These are phyloP conservation scores for Neoaliturus tenellus DNA, from an alignment of 2,888 invertebrate species.

Conservation along the genomic window DNA sequence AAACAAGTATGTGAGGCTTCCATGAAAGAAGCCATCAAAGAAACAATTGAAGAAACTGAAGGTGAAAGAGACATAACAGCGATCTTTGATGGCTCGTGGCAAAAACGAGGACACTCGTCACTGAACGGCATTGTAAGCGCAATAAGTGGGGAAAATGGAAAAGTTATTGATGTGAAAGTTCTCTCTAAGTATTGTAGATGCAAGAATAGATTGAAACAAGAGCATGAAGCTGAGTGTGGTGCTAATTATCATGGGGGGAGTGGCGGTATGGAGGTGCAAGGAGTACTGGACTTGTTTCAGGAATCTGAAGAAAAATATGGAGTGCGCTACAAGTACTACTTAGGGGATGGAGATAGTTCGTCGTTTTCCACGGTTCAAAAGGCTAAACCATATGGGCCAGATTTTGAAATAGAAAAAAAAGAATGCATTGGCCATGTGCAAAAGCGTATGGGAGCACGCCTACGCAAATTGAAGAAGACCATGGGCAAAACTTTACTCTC, in stretches of 20 bases:
- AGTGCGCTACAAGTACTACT: conserved; percentile 44
- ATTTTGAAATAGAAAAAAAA: conserved; percentile 49
- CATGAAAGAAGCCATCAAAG: background rate
- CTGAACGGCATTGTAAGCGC: conserved; percentile 21
- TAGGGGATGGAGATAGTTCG: conserved; percentile 49
- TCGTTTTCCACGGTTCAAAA: conserved; percentile 46
- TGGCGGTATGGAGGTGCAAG: conserved; percentile 63
- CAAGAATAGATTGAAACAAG: background rate
- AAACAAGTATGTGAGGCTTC: background rate
- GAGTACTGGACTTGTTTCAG: conserved; percentile 58
- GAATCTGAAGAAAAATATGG: conserved; percentile 54
- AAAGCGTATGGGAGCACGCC: conserved; percentile 59
- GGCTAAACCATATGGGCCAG: conserved; percentile 58
- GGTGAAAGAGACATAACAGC: background rate
- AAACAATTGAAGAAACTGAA: background rate
- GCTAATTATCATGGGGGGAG: conserved; percentile 59
- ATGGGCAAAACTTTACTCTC: conserved; percentile 19
- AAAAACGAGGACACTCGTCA: conserved; percentile 1
- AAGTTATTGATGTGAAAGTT: conserved; percentile 39
- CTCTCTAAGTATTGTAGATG: conserved; percentile 42
- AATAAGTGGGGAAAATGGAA: conserved; percentile 3
- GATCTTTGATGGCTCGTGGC: conserved; percentile 5
- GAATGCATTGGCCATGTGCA: conserved; percentile 51
- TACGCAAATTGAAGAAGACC: conserved; percentile 44
- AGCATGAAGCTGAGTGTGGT: conserved; percentile 44